Evolutionary conservation across 1,140 invertebrate species (phyloP).

Genomic region (Drusus annulatus): DNA sequence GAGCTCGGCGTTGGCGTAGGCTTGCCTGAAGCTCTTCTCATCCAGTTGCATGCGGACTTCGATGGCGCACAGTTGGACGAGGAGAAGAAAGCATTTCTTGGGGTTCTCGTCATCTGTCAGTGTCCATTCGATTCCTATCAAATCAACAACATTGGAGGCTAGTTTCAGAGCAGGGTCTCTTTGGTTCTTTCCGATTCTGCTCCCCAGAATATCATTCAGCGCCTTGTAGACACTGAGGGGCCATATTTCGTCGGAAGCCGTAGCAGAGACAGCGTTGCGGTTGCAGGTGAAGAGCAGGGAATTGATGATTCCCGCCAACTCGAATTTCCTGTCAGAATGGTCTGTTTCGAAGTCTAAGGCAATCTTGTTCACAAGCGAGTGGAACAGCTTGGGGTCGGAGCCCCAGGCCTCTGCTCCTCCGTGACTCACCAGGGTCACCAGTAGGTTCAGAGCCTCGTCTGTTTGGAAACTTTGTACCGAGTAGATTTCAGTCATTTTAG

Average conservation of each 20-base stretch:
- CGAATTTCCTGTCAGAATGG: conserved; percentile 89
- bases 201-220: conserved; percentile 85
- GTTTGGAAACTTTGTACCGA: conserved; percentile 89
- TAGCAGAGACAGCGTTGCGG: conserved; percentile 74
- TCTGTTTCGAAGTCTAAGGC: conserved; percentile 90
- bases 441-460: conserved; percentile 86
- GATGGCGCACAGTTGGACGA: conserved; percentile 90
- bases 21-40: conserved; percentile 85
- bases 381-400: conserved; percentile 80
- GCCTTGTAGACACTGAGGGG: conserved; percentile 84
- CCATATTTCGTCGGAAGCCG: conserved; percentile 81
- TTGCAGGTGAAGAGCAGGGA: conserved; percentile 83
- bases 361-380: conserved; percentile 87
- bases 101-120: conserved; percentile 84
- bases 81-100: conserved; percentile 86
- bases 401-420: conserved; percentile 84
- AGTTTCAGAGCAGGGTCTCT: conserved; percentile 89
- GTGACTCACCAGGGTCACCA: conserved; percentile 79
- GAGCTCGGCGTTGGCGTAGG: conserved; percentile 82
- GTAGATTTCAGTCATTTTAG: conserved; percentile 88
- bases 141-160: conserved; percentile 83
- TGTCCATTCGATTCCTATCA: conserved; percentile 89
- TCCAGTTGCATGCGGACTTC: conserved; percentile 95
- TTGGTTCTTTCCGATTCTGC: conserved; percentile 89
- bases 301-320: conserved; percentile 83